Percentiles rank a stretch among this genome's conserved stretches.
Conservation (phyloP, 2,888 invertebrate species). For the Drosophila emarginata region DNA sequence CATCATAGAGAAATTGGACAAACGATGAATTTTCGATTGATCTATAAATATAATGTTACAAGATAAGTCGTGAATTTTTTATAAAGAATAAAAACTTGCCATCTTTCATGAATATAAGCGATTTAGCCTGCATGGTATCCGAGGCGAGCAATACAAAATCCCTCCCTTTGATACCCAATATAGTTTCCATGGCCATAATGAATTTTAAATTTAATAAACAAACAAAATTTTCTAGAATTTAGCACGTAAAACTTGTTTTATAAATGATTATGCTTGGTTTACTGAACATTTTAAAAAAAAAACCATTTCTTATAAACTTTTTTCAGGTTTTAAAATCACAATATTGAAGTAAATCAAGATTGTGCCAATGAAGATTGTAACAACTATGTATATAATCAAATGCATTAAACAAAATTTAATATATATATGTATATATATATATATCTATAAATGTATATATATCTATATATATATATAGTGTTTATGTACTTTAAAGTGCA, state of each 20-base stretch:
- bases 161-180: constrained; percentile 93
- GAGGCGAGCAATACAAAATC: constrained; percentile 95
- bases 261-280: not conserved
- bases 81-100: constrained; percentile 32
- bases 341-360: too few relatives aligned
- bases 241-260: not conserved
- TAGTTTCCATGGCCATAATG: constrained; percentile 88
- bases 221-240: not conserved
- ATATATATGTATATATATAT: too few relatives aligned
- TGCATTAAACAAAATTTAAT: too few relatives aligned
- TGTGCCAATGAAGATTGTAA: too few relatives aligned
- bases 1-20: constrained; percentile 94
- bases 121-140: constrained; percentile 92
- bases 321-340: too few relatives aligned
- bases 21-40: constrained; percentile 94
- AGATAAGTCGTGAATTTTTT: too few relatives aligned
- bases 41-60: constrained; percentile 84
- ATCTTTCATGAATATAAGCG: constrained; percentile 93
- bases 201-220: constrained; percentile 16
- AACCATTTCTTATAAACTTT: too few relatives aligned
- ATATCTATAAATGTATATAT: too few relatives aligned
- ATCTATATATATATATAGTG: too few relatives aligned
- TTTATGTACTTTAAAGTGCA: too few relatives aligned
- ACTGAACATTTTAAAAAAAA: not conserved
- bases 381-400: too few relatives aligned